phyloP scores from a whole-genome alignment of 2,113 vertebrate species.

The Sigmodon hispidus region DNA sequence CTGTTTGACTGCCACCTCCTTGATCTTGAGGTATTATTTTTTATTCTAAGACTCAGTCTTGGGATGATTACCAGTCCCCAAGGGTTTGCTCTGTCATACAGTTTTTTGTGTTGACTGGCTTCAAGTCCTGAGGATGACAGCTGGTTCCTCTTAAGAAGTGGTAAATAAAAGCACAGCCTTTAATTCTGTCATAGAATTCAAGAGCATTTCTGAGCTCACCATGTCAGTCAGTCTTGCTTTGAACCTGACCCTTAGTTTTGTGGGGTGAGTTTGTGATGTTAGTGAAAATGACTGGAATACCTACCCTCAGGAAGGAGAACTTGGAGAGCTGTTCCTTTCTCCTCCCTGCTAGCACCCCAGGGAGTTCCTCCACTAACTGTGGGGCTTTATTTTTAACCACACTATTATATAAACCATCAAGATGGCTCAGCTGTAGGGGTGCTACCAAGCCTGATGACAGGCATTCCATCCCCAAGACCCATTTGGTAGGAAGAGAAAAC shows the following conservation, averaged over 20 bases:
- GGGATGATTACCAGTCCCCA: not conserved
- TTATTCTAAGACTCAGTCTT: not conserved
- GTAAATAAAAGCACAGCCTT: not conserved
- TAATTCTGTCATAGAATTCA: not conserved
- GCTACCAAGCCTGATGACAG: not conserved
- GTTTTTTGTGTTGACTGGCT: not conserved
- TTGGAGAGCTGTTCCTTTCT: not conserved
- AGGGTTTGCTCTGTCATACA: not conserved
- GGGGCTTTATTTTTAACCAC: not conserved
- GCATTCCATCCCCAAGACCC: not conserved
- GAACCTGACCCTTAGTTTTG: slow-evolving; percentile 39
- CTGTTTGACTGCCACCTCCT: not conserved
- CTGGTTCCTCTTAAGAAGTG: not conserved
- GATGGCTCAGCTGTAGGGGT: not conserved
- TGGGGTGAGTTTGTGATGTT: not conserved
- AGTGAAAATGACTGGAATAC: not conserved
- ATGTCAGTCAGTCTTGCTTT: not conserved
- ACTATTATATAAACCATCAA: not conserved
- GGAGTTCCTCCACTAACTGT: not conserved
- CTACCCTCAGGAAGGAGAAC: not conserved
- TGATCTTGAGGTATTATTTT: not conserved
- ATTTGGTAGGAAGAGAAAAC: not conserved
- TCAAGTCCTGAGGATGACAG: not conserved
- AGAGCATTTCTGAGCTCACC: not conserved
- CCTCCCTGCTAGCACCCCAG: not conserved